Conservation (phyloP, 1,140 invertebrate genomes). For the Drosophila lini region DNA sequence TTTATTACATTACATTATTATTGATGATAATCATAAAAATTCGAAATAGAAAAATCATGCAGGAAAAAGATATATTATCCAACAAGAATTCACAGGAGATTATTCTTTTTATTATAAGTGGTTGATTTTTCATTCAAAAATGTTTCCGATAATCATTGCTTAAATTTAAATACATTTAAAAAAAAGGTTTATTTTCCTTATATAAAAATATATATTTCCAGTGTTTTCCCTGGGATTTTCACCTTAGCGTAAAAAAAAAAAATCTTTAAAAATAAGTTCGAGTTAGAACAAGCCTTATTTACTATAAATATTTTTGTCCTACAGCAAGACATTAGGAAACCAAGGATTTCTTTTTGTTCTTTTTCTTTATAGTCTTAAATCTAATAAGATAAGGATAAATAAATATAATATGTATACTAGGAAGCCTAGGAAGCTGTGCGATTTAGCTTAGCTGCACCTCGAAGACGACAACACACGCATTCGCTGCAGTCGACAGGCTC, state of each 20-base stretch:
- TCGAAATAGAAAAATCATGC: no score
- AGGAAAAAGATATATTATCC: no score
- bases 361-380: background rate
- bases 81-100: no score
- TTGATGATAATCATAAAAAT: no score
- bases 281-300: background rate
- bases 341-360: background rate
- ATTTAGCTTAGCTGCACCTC: conserved; percentile 15
- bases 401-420: background rate
- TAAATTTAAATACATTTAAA: no score
- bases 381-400: background rate
- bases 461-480: conserved; percentile 47
- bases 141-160: no score
- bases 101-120: no score
- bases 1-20: no score
- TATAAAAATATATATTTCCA: no score
- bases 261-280: background rate
- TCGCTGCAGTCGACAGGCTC: background rate
- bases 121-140: no score
- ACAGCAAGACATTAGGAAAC: background rate
- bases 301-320: background rate
- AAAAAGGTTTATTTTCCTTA: no score
- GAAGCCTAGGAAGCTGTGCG: background rate
- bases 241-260: background rate
- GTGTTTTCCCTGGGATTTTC: background rate